phyloP scores from a whole-genome alignment of 2,888 invertebrate species.

The Acanthosepion esculentum region DNA sequence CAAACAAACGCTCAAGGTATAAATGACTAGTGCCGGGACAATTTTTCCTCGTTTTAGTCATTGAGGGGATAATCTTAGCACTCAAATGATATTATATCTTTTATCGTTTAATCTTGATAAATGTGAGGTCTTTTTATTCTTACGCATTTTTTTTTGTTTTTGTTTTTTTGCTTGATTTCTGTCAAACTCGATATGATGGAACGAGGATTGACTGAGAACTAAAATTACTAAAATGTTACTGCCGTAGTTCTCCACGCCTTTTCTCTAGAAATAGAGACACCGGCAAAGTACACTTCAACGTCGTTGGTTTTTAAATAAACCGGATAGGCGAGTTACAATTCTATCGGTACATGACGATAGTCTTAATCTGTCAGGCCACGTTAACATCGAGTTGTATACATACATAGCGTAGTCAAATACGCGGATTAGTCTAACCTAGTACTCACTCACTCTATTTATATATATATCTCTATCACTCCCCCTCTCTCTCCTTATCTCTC shows the following conservation, averaged over 20 bases:
- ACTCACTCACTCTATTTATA: too few species aligned
- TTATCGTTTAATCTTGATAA: neutral
- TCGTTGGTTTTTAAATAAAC: neutral
- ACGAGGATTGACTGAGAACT: neutral
- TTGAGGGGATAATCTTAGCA: neutral
- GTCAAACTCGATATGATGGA: neutral
- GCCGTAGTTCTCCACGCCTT: neutral
- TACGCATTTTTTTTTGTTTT: neutral
- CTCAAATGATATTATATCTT: neutral
- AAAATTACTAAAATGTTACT: neutral
- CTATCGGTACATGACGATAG: neutral
- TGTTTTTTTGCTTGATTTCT: neutral
- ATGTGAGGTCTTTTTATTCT: too few species aligned
- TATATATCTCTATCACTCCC: too few species aligned
- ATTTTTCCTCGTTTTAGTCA: too few species aligned
- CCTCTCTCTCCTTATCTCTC: too few species aligned
- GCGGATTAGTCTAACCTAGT: neutral
- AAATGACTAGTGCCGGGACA: too few species aligned
- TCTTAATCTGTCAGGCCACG: neutral
- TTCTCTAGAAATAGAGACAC: neutral
- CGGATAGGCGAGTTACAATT: neutral
- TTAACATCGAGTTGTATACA: neutral
- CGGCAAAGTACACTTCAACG: neutral
- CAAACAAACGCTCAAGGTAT: too few species aligned
- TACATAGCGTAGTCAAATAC: neutral